Evolutionary conservation across 1,140 invertebrate species (phyloP), one percentile per base, ranked within the genome.

Genomic region (Drosophila leontia): DNA sequence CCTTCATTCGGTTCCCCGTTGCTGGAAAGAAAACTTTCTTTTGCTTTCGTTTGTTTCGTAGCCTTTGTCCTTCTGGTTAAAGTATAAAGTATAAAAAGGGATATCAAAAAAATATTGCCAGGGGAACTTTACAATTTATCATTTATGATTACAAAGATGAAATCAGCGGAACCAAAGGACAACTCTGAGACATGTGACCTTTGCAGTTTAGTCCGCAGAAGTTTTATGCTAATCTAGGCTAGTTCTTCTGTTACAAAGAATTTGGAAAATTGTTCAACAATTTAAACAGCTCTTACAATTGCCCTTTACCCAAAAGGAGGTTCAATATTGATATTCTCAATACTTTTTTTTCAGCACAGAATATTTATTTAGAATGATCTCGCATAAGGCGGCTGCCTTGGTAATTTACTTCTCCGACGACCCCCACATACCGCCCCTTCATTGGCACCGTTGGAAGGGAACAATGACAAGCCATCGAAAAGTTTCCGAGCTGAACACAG

Each of bases 91-190:
- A 70, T 58, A 74, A 68, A 68, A 68, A 42, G n/a, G 32, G 34
- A 72, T 48, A 77, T 42, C 48, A 64, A 71, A 48, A 80, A 62
- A 55, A 70, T 59, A 85, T 85, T 50, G 78, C 79, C 82, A 77
- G 45, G 70, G 83, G 79, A 76, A 80, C 62, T 76, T 67, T 60
- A 74, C 76, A 55, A 86, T 86, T 86, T 86, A 82, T 86, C 82
- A 86, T 86, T 86, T 75, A 65, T 75, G 74, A 76, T 74, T 79
- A 85, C 72, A 68, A 64, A 65, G 59, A 81, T 70, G 71, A 53
- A 7, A 51, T 75, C 75, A 62, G 42, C 75, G 67, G 56, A 80
- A 58, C 53, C 56, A 74, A 60, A 23, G 41, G 23, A 59, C 48
- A 67, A 37, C 13, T 71, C 44, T 45, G 39, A 13, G 57, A 29